Percentiles rank a stretch among this genome's conserved stretches.
Evolutionary conservation across 2,113 vertebrate species (phyloP).

Genomic region (Sclerurus mexicanus): DNA sequence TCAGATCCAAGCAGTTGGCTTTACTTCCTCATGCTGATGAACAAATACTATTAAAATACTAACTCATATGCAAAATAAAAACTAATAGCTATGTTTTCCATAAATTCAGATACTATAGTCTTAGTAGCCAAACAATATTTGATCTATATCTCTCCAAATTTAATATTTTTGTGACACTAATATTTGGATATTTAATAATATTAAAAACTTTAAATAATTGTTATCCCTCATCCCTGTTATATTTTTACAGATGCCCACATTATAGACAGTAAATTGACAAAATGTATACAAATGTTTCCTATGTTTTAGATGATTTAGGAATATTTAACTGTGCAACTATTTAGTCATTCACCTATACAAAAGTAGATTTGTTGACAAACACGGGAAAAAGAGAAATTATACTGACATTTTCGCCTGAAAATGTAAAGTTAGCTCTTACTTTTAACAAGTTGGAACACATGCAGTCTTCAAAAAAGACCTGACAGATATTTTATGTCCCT

Average conservation of each 20-base stretch:
- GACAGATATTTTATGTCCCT: background rate
- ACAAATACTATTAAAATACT: background rate
- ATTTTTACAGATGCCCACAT: background rate
- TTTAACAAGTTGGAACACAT: background rate
- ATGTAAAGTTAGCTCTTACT: background rate
- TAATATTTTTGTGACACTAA: background rate
- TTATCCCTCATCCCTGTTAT: background rate
- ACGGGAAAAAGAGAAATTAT: background rate
- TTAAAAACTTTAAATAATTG: background rate
- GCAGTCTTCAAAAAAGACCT: background rate
- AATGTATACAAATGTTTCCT: background rate
- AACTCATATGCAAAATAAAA: background rate
- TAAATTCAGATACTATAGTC: background rate
- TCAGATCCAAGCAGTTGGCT: background rate
- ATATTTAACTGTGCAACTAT: background rate
- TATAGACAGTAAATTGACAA: background rate
- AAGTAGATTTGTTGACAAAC: background rate
- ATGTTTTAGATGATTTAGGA: background rate
- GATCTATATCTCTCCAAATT: background rate
- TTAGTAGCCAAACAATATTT: background rate
- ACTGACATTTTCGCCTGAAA: background rate
- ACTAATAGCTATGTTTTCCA: background rate
- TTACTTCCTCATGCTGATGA: background rate
- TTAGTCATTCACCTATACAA: background rate
- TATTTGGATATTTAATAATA: background rate